These are phyloP conservation scores for Xestia rhomboidea DNA, from an alignment of 2,888 invertebrate species.

Conservation along the genomic window DNA sequence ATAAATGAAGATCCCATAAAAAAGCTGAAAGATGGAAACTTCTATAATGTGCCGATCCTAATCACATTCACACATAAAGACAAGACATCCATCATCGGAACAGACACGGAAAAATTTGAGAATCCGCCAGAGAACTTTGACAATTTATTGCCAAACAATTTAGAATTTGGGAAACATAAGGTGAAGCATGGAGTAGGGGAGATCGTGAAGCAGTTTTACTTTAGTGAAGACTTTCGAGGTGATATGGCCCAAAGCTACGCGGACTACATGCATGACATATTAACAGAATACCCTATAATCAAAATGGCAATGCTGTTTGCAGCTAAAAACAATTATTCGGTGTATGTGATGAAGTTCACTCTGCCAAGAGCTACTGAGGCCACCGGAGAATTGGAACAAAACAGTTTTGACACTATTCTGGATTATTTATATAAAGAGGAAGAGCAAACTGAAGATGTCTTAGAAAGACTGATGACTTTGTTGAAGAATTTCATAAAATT, in stretches of 20 bases:
- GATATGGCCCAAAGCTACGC: constrained; percentile 71
- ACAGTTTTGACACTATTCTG: constrained; percentile 68
- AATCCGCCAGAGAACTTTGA: constrained; percentile 74
- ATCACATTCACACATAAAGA: constrained; percentile 76
- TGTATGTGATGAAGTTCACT: constrained; percentile 81
- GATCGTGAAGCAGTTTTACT: constrained; percentile 82
- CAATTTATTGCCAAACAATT: constrained; percentile 81
- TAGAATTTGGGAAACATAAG: constrained; percentile 74
- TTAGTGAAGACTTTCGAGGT: constrained; percentile 67
- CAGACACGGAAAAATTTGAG: constrained; percentile 69
- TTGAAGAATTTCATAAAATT: constrained; percentile 82
- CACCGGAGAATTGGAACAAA: constrained; percentile 20
- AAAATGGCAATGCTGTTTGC: constrained; percentile 80
- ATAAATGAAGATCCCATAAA: constrained; percentile 78
- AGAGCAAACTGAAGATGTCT: constrained; percentile 64
- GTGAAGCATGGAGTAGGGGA: constrained; percentile 74
- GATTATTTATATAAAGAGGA: constrained; percentile 74
- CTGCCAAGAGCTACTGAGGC: constrained; percentile 40
- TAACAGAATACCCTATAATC: constrained; percentile 79
- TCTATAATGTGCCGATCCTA: constrained; percentile 79
- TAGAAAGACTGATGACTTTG: constrained; percentile 73
- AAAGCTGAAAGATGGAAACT: constrained; percentile 72
- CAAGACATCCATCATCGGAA: constrained; percentile 68
- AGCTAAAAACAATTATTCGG: constrained; percentile 70
- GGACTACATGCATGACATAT: constrained; percentile 81